A percentile compares a stretch with the other conserved stretches of the same genome.
Evolutionary conservation across 2,113 vertebrate species (phyloP).

Genomic region (Crocuta crocuta): DNA sequence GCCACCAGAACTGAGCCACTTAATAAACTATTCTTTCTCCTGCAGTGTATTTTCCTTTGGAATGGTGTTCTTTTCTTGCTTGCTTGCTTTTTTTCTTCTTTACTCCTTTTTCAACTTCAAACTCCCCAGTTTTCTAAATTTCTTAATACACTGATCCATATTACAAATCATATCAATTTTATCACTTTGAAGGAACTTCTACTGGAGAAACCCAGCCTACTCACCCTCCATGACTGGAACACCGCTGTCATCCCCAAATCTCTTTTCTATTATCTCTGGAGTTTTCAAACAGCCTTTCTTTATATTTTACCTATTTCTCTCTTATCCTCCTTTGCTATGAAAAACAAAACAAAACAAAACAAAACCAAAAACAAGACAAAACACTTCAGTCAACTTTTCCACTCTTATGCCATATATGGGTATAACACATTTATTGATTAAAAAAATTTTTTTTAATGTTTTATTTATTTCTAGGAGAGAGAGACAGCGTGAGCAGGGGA

Average conservation of each 20-base stretch:
- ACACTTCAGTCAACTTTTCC: neutral
- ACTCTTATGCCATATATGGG: neutral
- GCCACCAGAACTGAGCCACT: neutral
- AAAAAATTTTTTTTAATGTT: too few species aligned
- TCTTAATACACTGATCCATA: neutral
- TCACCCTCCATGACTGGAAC: rapidly evolving
- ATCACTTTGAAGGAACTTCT: neutral
- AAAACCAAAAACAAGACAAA: too few species aligned
- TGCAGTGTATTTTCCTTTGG: neutral
- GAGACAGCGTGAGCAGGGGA: too few species aligned
- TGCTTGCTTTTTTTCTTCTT: neutral
- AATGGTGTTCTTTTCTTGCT: neutral
- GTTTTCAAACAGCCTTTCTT: neutral
- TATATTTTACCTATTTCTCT: neutral
- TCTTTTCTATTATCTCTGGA: neutral
- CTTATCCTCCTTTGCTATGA: neutral
- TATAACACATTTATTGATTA: neutral
- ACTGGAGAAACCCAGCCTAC: neutral
- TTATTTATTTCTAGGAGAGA: too few species aligned
- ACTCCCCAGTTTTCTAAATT: neutral
- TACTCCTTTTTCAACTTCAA: neutral
- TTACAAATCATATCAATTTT: neutral
- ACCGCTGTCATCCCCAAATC: too few species aligned
- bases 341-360: neutral
- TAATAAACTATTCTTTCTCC: neutral